Base-by-base conservation (phyloP, 2,888 invertebrate species). In the Scaptomyza caliginosa region DNA sequence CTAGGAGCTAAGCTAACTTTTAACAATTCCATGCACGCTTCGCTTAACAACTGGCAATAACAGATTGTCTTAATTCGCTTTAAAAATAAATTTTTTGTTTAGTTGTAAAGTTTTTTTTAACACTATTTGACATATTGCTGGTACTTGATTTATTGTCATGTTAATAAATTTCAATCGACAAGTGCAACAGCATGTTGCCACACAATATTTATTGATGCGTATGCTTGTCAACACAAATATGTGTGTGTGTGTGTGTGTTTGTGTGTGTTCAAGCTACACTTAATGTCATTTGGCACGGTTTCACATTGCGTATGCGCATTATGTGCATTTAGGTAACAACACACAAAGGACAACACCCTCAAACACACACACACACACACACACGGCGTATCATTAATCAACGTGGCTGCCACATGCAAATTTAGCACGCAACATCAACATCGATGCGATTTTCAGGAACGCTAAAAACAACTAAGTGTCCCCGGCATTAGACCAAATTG, bases 221-320 rank as follows among this genome's bases (percentile, higher is more conserved):
- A 5, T 13, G 28, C 17, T 8, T 19, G n/a, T 10, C 3, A 1
- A 3, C 3, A 2, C 3, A 46, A 23, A 26, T 62, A 60, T 65
- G 52, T 52, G 64, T 40, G 13, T 32, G 30, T 40, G 26, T 60
- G 64, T 58, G 40, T 38, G 52, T 34, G 43, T 39, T 38, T 24
- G 6, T 8, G 36, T 38, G 55, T 34, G 46, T 42, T 38, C 30
- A 48, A 36, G 36, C 13, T 42, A 10, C 23, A 5, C 11, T 59
- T 10, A 42, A 24, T 48, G 39, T 51, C 43, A 50, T 4, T 32
- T 21, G 39, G 30, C 46, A 36, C 13, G 50, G 68, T 49, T 66
- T 51, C 62, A 84, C 74, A 63, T 28, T 86, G 85, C 80, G 86
- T 86, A 84, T 86, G 69, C 81, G 84, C 77, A 86, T 60, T 83